Conservation (phyloP, 2,113 vertebrate genomes). For the Puma concolor region DNA sequence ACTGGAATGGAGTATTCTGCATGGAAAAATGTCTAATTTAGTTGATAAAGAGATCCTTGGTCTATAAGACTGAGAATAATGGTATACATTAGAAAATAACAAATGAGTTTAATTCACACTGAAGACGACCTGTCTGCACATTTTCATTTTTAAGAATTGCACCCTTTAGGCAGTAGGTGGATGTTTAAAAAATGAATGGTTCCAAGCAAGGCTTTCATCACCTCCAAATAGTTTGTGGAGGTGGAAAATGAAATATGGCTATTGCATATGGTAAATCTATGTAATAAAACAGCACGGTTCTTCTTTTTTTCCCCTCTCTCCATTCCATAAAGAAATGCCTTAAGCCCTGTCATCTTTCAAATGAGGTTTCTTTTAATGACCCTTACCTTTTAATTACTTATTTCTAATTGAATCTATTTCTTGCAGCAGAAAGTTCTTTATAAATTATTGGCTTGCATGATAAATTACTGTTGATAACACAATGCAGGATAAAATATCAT, state of each 20-base stretch:
- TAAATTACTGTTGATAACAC: slow-evolving; percentile 60
- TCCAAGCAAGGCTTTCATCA: slow-evolving; percentile 59
- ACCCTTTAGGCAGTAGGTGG: slow-evolving; percentile 68
- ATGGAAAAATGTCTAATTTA: slow-evolving; percentile 70
- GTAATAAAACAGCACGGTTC: slow-evolving; percentile 41
- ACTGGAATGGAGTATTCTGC: slow-evolving; percentile 48
- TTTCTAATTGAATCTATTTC: slow-evolving; percentile 77
- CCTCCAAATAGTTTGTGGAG: slow-evolving; percentile 28
- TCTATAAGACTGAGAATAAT: slow-evolving; percentile 75
- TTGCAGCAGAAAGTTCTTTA: slow-evolving; percentile 66
- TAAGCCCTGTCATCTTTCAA: slow-evolving; percentile 63
- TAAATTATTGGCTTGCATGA: slow-evolving; percentile 60
- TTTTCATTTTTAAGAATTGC: slow-evolving; percentile 74
- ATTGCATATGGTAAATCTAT: slow-evolving; percentile 68
- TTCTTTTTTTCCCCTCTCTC: neutral
- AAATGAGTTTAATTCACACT: slow-evolving; percentile 76
- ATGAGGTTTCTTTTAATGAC: slow-evolving; percentile 56
- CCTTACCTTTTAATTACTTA: slow-evolving; percentile 75
- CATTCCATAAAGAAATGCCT: slow-evolving; percentile 55
- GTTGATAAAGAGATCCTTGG: slow-evolving; percentile 75
- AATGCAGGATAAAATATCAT: slow-evolving; percentile 43
- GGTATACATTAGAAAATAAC: slow-evolving; percentile 78
- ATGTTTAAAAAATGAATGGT: slow-evolving; percentile 67
- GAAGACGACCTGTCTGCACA: slow-evolving; percentile 66
- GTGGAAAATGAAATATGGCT: slow-evolving; percentile 68